Base-by-base conservation (phyloP, 1,140 invertebrate species). In the Latrodectus geometricus region DNA sequence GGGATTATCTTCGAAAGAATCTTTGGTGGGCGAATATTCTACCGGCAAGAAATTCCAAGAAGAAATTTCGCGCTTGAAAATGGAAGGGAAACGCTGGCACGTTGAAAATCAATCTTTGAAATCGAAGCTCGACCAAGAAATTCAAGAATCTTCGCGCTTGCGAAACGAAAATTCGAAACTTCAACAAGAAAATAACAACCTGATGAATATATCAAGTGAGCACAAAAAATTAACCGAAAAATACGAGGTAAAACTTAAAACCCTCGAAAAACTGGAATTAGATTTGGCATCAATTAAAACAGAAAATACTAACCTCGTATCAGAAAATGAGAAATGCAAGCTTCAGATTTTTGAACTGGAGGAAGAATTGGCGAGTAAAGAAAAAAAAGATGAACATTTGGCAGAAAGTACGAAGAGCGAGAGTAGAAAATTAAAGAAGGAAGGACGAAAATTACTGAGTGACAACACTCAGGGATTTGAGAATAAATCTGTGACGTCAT, bases 281-380 rank as follows among this genome's bases (percentile, higher is more conserved):
- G n/a, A 20, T 15, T 61, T n/a, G 17, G 23, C 23, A n/a, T 5
- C 14, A 14, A 49, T 15, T 9, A n/a, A 50, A 68, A 14, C 23
- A 21, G 66, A 86, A 8, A 21, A 48, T 1, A 7, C 15, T n/a
- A 49, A 17, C 0, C 35, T 77, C 14, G 0, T 49, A 9, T 15
- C 12, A 15, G 81, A 83, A n/a, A 49, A 74, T 8, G 81, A 83
- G 73, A 83, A 23, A 9, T 49, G 17, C 14, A 66, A 52, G 12
- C 21, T 83, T 14, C 70, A 75, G 11, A 61, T 86, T 12, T 86
- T 78, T 21, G 75, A 86, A 72, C 15, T 86, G 15, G 74, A 86
- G 75, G 75, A 86, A 49, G 65, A 86, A 65, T 17, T 86, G n/a
- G 65, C 66, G 0, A 72, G 56, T 11, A 77, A 86, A 78, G 75